phyloP scores from a whole-genome alignment of 2,797 vertebrate species.

The Toxotes lorentzi region DNA sequence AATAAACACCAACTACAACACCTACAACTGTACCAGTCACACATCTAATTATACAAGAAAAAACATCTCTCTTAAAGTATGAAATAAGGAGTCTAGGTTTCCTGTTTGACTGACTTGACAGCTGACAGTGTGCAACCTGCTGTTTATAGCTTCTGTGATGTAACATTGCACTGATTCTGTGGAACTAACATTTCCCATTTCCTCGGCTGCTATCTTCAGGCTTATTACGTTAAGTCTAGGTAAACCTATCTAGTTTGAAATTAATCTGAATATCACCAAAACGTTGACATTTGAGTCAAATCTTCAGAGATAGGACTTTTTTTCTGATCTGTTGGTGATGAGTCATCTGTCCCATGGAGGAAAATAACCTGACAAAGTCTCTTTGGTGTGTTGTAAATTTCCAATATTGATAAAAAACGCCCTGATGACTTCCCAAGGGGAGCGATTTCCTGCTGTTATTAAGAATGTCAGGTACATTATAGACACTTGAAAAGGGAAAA shows the following conservation, averaged over 20 bases:
- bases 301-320: neutral
- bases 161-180: slow-evolving; percentile 5
- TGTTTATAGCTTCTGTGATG: neutral
- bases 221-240: no score
- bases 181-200: neutral
- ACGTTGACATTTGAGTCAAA: neutral
- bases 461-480: neutral
- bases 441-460: neutral
- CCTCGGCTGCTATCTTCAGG: neutral
- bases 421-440: neutral
- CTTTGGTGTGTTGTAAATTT: slow-evolving; percentile 27
- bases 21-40: neutral
- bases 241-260: neutral
- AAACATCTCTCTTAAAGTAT: neutral
- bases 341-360: slow-evolving; percentile 27
- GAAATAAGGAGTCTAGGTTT: neutral
- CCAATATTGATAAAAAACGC: slow-evolving; percentile 7
- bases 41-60: neutral
- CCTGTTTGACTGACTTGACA: slow-evolving; percentile 1
- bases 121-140: neutral
- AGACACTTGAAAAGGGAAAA: neutral
- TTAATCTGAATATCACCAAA: neutral
- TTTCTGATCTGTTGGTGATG: slow-evolving; percentile 4
- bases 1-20: neutral
- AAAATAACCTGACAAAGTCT: slow-evolving; percentile 13